Base-by-base conservation (phyloP, 2,113 vertebrate genomes). In the Pteropus alecto region DNA sequence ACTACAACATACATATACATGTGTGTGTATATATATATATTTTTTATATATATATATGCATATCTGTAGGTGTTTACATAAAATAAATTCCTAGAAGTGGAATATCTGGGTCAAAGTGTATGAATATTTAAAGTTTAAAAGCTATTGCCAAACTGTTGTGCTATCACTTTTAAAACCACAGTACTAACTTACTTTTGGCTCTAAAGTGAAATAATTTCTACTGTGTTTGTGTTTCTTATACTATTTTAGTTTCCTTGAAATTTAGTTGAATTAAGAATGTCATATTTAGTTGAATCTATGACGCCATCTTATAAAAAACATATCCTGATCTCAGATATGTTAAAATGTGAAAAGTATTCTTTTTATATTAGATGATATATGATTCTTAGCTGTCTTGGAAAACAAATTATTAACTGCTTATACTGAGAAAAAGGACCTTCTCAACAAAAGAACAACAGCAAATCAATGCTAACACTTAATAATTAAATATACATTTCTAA, bases 71-170 rank as follows among this genome's bases (percentile, higher is more conserved):
- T 86, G 19, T 90, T 58, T 90, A 12, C 48, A 22, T 58, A 82
- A 94, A 87, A 70, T 70, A 77, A 95, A 90, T 82, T 96, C 68
- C n/a, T 73, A 65, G 38, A 70, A 63, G 63, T 10, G 38, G 8
- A 83, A 67, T 88, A 88, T 92, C 63, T 87, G 48, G 21, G 56
- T 79, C 41, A 81, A 92, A 68, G 30, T 60, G 2, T 51, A 89
- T 70, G 51, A 81, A 79, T 74, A 90, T 76, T 89, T 76, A 58
- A 93, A 92, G 28, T 92, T 89, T 70, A 85, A 65, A 95, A 85
- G 14, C 70, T 51, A 86, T 2, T 76, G 46, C 19, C 35, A 87
- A 70, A 70, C 26, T 70, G 28, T 48, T 79, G 41, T 48, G n/a
- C 65, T 70, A 43, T 22, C 65, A 70, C 51, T 58, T 84, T 90